Percentiles rank a stretch among this genome's conserved stretches.
phyloP scores from a whole-genome alignment of 2,888 invertebrate genomes.

The Hybos culiciformis region DNA sequence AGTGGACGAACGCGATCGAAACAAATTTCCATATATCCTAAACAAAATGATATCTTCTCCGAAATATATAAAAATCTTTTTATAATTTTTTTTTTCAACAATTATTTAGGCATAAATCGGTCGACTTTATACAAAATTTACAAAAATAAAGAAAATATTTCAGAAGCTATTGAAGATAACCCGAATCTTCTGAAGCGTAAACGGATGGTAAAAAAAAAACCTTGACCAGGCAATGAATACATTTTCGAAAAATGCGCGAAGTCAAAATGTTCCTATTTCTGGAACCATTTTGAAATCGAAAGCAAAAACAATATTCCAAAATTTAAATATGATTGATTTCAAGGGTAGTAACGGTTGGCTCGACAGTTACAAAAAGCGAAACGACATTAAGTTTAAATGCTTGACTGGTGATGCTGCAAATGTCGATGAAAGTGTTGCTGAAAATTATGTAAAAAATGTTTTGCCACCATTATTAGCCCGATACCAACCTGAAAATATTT shows the following conservation, averaged over 20 bases:
- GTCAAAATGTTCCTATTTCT: neutral
- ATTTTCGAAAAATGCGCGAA: neutral
- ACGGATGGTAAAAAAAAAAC: neutral
- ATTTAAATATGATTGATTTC: constrained; percentile 7
- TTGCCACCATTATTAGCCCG: constrained; percentile 19
- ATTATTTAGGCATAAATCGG: too few species aligned
- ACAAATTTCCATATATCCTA: too few species aligned
- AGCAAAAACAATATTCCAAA: neutral
- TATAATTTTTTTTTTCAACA: too few species aligned
- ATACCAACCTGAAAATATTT: constrained; percentile 15
- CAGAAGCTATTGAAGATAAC: neutral
- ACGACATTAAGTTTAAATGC: neutral
- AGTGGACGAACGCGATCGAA: too few species aligned
- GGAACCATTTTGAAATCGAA: neutral
- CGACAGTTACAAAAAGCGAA: constrained; percentile 13
- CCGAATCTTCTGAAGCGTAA: neutral
- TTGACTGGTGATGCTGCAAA: neutral
- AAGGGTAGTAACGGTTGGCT: constrained; percentile 15
- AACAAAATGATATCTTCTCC: too few species aligned
- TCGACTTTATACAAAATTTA: neutral
- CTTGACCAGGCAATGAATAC: neutral
- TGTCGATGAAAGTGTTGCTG: constrained; percentile 6
- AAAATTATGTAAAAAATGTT: constrained; percentile 12
- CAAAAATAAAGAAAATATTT: neutral
- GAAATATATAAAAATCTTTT: too few species aligned